Conservation (phyloP, 2,888 invertebrate species). For the Parascotia fuliginaria region DNA sequence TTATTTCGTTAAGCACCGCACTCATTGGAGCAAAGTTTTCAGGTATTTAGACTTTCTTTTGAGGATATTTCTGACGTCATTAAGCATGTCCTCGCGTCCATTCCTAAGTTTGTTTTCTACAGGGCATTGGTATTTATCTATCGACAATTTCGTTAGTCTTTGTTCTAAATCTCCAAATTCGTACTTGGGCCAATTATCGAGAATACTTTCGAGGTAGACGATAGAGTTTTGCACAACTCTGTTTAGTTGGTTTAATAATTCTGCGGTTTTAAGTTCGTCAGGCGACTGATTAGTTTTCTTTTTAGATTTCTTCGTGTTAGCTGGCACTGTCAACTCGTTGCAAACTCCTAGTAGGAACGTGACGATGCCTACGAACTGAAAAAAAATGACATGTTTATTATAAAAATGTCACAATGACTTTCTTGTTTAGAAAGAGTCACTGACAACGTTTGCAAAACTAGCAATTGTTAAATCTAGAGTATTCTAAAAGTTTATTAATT, state of each 20-base stretch:
- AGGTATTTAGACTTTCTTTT: constrained; percentile 85
- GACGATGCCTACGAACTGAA: constrained; percentile 85
- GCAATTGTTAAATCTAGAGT: too few species aligned
- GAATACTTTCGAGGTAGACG: constrained; percentile 64
- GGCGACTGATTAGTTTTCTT: constrained; percentile 82
- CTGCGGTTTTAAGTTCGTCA: constrained; percentile 69
- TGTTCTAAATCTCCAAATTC: constrained; percentile 63
- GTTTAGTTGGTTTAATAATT: constrained; percentile 66
- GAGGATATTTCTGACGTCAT: constrained; percentile 81
- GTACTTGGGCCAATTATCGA: constrained; percentile 75
- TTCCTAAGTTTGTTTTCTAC: constrained; percentile 76
- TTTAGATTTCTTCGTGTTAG: constrained; percentile 84
- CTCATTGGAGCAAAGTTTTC: constrained; percentile 71
- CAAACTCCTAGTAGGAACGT: constrained; percentile 85
- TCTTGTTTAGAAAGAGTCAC: neutral
- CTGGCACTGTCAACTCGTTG: constrained; percentile 79
- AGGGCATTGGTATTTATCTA: constrained; percentile 67
- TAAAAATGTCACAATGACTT: neutral
- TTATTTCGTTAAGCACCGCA: constrained; percentile 40
- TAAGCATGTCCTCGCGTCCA: constrained; percentile 80
- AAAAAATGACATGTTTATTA: too few species aligned
- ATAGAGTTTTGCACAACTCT: constrained; percentile 65
- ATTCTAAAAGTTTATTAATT: too few species aligned
- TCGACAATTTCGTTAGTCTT: constrained; percentile 67
- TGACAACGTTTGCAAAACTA: neutral